These are phyloP conservation scores for Mastomys natalensis DNA, from an alignment of 2,113 vertebrate genomes.

Conservation along the genomic window DNA sequence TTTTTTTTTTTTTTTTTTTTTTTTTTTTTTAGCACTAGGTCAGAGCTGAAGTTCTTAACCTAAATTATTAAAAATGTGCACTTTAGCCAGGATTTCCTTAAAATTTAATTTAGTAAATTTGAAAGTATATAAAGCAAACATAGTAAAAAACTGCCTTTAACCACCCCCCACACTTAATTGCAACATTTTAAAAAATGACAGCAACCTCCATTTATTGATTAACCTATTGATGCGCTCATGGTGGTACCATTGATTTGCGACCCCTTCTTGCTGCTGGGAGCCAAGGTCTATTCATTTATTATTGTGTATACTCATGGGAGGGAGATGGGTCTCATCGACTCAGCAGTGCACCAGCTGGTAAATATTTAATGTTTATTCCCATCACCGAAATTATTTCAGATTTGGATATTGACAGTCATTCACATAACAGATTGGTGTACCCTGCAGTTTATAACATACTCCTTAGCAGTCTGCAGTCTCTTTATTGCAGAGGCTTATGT, in stretches of 20 bases:
- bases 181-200: not conserved
- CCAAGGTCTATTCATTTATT: constrained; percentile 74
- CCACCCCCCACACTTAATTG: not conserved
- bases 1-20: too few species aligned
- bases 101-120: constrained; percentile 59
- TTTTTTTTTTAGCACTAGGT: constrained; percentile 52
- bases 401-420: constrained; percentile 64
- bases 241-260: constrained; percentile 71
- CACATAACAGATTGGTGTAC: not conserved
- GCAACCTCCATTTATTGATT: constrained; percentile 37
- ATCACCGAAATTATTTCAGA: constrained; percentile 71
- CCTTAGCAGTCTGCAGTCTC: not conserved
- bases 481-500: constrained; percentile 8
- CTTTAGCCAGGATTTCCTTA: constrained; percentile 16
- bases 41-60: constrained; percentile 64
- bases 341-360: constrained; percentile 61
- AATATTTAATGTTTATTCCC: constrained; percentile 80
- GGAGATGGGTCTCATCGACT: constrained; percentile 54
- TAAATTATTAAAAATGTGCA: constrained; percentile 72
- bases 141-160: constrained; percentile 5
- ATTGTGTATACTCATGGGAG: constrained; percentile 42
- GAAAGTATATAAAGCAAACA: constrained; percentile 64
- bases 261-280: constrained; percentile 55
- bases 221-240: constrained; percentile 56
- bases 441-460: not conserved